These are phyloP conservation scores for Carposina sasakii DNA, from an alignment of 1,140 invertebrate genomes.

Conservation along the genomic window DNA sequence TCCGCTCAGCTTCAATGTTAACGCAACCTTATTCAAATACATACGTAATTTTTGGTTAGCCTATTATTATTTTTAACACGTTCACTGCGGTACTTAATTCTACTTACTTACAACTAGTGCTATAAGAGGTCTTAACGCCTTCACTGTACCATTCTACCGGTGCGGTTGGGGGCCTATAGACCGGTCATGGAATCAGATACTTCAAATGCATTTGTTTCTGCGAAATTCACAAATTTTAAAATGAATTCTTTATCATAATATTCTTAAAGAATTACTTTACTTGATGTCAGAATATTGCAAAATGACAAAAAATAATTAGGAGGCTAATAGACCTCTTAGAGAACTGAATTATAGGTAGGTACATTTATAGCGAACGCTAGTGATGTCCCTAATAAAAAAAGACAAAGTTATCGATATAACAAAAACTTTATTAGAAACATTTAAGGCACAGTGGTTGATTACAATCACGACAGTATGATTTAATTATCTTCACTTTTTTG, in stretches of 20 bases:
- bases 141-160: not conserved
- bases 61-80: not conserved
- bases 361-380: not conserved
- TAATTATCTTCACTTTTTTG: no score
- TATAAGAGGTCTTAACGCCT: not conserved
- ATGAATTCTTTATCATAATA: not conserved
- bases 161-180: slow-evolving; percentile 1
- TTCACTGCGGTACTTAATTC: slow-evolving; percentile 1
- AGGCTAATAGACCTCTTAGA: not conserved
- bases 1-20: no score
- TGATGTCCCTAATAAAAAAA: not conserved
- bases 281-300: not conserved
- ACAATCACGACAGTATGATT: not conserved
- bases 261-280: not conserved
- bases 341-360: not conserved
- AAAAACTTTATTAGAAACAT: not conserved
- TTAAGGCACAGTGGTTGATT: not conserved
- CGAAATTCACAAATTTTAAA: not conserved
- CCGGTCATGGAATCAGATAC: not conserved
- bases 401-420: not conserved
- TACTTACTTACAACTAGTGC: not conserved
- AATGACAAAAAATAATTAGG: slow-evolving; percentile 3
- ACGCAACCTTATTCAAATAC: no score
- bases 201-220: not conserved
- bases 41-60: no score